These are phyloP conservation scores for Willowsia nigromaculata DNA, from an alignment of 2,888 invertebrate genomes.

Conservation along the genomic window DNA sequence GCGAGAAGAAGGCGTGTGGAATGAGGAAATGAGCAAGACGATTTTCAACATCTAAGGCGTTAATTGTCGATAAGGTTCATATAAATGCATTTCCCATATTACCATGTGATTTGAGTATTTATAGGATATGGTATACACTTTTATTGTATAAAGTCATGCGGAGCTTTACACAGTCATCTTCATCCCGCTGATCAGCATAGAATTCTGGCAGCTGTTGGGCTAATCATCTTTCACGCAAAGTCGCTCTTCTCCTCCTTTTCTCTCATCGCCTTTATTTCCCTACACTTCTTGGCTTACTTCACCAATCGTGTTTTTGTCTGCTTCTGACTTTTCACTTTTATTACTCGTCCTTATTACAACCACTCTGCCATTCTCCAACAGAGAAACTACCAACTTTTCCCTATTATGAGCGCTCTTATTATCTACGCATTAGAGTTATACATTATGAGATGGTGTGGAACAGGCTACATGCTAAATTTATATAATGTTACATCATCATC, in stretches of 20 bases:
- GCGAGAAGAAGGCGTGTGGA: background rate
- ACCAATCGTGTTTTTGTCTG: slow-evolving; percentile 31
- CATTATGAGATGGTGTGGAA: background rate
- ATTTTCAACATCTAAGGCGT: slow-evolving; percentile 65
- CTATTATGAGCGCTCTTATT: slow-evolving; percentile 15
- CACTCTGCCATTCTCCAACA: background rate
- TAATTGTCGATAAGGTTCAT: slow-evolving; percentile 61
- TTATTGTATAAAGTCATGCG: background rate
- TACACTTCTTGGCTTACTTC: background rate
- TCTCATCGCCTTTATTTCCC: background rate
- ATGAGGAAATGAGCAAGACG: slow-evolving; percentile 58
- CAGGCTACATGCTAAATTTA: background rate
- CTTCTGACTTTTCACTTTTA: slow-evolving; percentile 58
- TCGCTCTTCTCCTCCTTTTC: slow-evolving; percentile 47
- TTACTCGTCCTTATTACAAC: slow-evolving; percentile 42
- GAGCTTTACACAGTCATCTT: background rate
- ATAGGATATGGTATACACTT: background rate
- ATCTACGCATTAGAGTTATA: slow-evolving; percentile 34
- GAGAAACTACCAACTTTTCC: background rate
- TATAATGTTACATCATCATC: slow-evolving; percentile 21
- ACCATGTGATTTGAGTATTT: background rate
- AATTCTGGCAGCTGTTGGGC: slow-evolving; percentile 69
- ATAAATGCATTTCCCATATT: slow-evolving; percentile 22
- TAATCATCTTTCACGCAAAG: slow-evolving; percentile 71
- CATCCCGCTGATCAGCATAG: slow-evolving; percentile 44